Evolutionary conservation across 2,797 vertebrate species (phyloP).

Genomic region (Acrossocheilus fasciatus): DNA sequence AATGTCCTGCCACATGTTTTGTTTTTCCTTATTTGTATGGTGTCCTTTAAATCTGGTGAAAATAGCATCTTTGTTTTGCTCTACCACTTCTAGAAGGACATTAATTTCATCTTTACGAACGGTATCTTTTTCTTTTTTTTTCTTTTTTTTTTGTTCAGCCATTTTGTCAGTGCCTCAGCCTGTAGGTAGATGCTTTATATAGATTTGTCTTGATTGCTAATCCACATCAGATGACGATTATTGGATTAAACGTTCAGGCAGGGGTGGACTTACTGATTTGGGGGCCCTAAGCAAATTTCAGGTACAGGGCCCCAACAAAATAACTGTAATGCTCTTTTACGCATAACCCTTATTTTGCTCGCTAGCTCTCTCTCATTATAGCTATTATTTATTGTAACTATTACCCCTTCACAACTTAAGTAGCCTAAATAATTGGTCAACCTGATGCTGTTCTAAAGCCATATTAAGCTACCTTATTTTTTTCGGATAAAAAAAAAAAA

Average conservation of each 20-base stretch:
- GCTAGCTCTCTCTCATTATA: too few relatives aligned
- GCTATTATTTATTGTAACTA: too few relatives aligned
- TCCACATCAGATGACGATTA: not conserved
- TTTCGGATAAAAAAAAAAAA: too few relatives aligned
- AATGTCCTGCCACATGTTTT: not conserved
- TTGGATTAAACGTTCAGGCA: not conserved
- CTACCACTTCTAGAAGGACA: not conserved
- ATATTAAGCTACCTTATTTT: too few relatives aligned
- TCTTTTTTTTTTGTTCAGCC: not conserved
- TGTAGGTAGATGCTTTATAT: not conserved
- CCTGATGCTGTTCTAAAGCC: too few relatives aligned
- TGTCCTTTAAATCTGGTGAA: conserved; percentile 8
- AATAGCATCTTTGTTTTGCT: not conserved
- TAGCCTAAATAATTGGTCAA: too few relatives aligned
- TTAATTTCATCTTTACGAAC: not conserved
- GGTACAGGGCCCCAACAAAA: too few relatives aligned
- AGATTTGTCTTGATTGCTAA: not conserved
- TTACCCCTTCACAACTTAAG: too few relatives aligned
- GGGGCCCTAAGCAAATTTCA: too few relatives aligned
- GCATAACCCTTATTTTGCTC: too few relatives aligned
- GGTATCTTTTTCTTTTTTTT: not conserved
- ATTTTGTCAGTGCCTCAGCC: not conserved
- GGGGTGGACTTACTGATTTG: too few relatives aligned
- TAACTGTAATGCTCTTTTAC: too few relatives aligned
- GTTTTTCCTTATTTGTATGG: not conserved